Evolutionary conservation across 2,113 vertebrate genomes (phyloP).

Genomic region (human (Homo sapiens)): DNA sequence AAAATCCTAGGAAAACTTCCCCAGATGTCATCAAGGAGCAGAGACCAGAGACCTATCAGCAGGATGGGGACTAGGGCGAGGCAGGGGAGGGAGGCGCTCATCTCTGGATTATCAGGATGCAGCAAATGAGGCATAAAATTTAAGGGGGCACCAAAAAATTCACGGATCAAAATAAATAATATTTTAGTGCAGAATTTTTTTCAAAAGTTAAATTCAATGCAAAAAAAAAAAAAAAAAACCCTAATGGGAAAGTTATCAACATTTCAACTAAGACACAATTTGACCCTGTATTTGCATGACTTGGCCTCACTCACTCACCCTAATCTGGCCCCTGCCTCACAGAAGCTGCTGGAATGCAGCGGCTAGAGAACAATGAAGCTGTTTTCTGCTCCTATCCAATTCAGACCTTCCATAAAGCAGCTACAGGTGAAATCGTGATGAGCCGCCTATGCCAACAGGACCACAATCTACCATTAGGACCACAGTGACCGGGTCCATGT

Average conservation of each 20-base stretch:
- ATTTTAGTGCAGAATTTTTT: no score
- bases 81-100: not conserved
- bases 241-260: no score
- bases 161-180: no score
- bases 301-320: not conserved
- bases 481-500: no score
- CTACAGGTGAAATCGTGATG: not conserved
- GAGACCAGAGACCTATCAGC: not conserved
- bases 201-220: no score
- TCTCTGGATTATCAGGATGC: not conserved
- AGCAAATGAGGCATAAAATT: no score
- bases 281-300: no score
- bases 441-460: not conserved
- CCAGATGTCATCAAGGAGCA: not conserved
- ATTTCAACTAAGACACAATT: no score
- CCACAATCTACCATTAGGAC: not conserved
- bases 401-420: no score
- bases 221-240: no score
- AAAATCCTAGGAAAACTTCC: not conserved
- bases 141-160: no score
- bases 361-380: not conserved
- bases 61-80: not conserved
- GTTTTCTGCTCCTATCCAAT: no score
- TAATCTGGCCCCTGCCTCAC: accelerated
- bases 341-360: not conserved